Conservation (phyloP, 1,140 invertebrate species). For the Psix sp. region DNA sequence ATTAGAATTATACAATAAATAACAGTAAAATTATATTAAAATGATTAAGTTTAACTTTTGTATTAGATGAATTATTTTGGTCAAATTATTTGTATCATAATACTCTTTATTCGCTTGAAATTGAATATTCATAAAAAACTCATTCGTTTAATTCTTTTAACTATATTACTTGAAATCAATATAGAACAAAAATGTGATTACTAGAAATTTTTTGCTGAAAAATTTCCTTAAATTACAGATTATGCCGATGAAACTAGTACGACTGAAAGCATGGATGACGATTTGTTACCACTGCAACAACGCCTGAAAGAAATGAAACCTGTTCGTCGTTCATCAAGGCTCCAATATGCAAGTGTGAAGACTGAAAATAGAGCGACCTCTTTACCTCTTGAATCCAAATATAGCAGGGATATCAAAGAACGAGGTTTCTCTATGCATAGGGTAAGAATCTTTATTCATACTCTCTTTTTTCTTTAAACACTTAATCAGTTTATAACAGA, state of each 20-base stretch:
- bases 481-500: too few relatives aligned
- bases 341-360: conserved; percentile 61
- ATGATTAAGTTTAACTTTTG: too few relatives aligned
- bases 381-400: conserved; percentile 69
- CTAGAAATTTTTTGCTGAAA: too few relatives aligned
- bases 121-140: too few relatives aligned
- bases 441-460: conserved; percentile 59
- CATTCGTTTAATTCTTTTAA: too few relatives aligned
- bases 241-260: conserved; percentile 58
- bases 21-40: too few relatives aligned
- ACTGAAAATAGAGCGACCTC: conserved; percentile 71
- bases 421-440: conserved; percentile 70
- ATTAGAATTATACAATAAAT: too few relatives aligned
- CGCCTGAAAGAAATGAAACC: conserved; percentile 61
- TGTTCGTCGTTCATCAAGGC: conserved; percentile 65
- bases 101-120: too few relatives aligned
- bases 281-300: conserved; percentile 60
- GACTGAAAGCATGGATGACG: conserved; percentile 50
- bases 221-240: conserved; percentile 10
- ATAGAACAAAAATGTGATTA: too few relatives aligned
- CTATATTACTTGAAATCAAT: too few relatives aligned
- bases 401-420: conserved; percentile 60
- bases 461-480: not conserved
- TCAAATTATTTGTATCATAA: too few relatives aligned
- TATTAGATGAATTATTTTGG: too few relatives aligned